Evolutionary conservation across 2,888 invertebrate genomes (phyloP).

Genomic region (Stomorhina lunata): DNA sequence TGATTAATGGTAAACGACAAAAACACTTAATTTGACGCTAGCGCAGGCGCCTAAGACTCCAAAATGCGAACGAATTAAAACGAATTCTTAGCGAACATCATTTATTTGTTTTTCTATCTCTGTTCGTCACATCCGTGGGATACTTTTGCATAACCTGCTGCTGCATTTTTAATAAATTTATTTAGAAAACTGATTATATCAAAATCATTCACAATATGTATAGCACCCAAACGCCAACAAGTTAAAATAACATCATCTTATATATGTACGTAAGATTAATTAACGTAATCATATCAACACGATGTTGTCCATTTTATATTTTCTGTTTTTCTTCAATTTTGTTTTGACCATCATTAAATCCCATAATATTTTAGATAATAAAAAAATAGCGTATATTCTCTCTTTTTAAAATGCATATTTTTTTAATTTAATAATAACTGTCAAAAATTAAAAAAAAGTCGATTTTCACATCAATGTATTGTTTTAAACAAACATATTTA

Average conservation of each 20-base stretch:
- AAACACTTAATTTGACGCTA: conserved; percentile 78
- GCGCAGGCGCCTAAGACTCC: conserved; percentile 74
- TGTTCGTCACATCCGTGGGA: conserved; percentile 63
- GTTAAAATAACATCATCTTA: background rate
- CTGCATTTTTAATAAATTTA: background rate
- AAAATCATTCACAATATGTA: conserved; percentile 21
- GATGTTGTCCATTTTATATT: conserved; percentile 45
- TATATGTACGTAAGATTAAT: conserved; percentile 73
- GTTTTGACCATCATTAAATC: background rate
- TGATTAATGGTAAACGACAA: conserved; percentile 78
- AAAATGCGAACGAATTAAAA: conserved; percentile 43
- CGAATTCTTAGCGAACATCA: conserved; percentile 28
- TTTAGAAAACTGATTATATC: background rate
- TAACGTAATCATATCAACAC: conserved; percentile 77
- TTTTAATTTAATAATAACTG: too few species aligned
- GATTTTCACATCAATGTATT: too few species aligned
- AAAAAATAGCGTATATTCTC: conserved; percentile 26
- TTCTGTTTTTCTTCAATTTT: conserved; percentile 20
- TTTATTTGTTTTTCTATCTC: conserved; percentile 47
- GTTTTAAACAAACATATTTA: too few species aligned
- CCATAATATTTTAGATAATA: conserved; percentile 38
- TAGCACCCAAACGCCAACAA: background rate
- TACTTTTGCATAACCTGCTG: conserved; percentile 63
- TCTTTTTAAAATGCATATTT: too few species aligned
- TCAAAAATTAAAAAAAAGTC: too few species aligned